Conservation (phyloP, 2,888 invertebrate species). For the Agrotis puta region DNA sequence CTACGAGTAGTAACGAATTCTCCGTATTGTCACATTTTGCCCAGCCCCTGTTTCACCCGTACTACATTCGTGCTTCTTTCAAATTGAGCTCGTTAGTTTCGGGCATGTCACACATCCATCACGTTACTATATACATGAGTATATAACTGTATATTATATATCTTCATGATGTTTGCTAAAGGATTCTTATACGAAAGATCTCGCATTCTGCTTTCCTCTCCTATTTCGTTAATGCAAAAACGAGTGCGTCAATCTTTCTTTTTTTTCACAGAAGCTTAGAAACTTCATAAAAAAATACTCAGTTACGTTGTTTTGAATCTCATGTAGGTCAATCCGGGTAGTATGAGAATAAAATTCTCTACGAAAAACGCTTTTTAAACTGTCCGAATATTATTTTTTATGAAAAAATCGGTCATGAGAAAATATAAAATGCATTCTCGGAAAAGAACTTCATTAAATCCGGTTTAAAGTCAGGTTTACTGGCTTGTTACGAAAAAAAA, state of each 20-base stretch:
- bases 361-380: not conserved
- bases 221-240: not conserved
- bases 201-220: not conserved
- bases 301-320: not conserved
- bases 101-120: slow-evolving; percentile 38
- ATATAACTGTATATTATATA: slow-evolving; percentile 1
- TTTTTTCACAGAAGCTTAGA: too few relatives aligned
- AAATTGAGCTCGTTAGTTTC: slow-evolving; percentile 60
- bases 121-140: slow-evolving; percentile 13
- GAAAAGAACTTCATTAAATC: slow-evolving; percentile 12
- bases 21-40: slow-evolving; percentile 10
- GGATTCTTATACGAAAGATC: not conserved
- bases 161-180: not conserved
- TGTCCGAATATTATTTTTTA: not conserved
- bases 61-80: slow-evolving; percentile 41
- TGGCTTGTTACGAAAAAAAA: not conserved
- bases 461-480: not conserved
- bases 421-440: slow-evolving; percentile 8
- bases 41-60: not conserved
- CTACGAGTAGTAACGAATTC: slow-evolving; percentile 16
- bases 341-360: not conserved
- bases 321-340: not conserved
- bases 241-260: too few relatives aligned
- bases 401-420: not conserved
- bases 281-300: too few relatives aligned